Evolutionary conservation across 2,888 invertebrate genomes (phyloP).

Genomic region (Pterostichus niger): DNA sequence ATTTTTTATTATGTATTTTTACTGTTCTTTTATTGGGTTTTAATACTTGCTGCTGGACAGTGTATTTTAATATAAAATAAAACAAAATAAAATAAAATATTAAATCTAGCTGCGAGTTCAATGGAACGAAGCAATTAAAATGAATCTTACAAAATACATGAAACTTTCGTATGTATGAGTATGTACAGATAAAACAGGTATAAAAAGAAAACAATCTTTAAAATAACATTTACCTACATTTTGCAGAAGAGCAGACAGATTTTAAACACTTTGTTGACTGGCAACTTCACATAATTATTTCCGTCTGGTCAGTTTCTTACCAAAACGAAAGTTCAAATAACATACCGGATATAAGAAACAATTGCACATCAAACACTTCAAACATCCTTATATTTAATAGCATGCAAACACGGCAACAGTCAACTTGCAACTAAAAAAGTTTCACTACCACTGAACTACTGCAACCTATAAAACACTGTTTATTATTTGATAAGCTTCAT

Average conservation of each 20-base stretch:
- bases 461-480: constrained; percentile 15
- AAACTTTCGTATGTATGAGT: no score
- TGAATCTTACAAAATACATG: no score
- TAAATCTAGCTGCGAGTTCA: no score
- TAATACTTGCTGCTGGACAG: no score
- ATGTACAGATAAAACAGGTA: no score
- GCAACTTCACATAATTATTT: constrained; percentile 37
- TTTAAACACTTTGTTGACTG: constrained; percentile 7
- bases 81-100: no score
- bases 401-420: constrained; percentile 11
- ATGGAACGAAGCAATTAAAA: no score
- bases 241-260: not conserved
- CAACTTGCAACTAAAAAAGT: constrained; percentile 6
- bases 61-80: no score
- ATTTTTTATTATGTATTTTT: no score
- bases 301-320: constrained; percentile 25
- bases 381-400: constrained; percentile 45
- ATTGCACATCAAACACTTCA: constrained; percentile 50
- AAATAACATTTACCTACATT: constrained; percentile 7
- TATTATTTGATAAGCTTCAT: constrained; percentile 34
- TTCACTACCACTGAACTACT: constrained; percentile 41
- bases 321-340: constrained; percentile 49
- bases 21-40: no score
- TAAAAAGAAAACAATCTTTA: no score
- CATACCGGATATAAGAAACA: constrained; percentile 47